Conservation (phyloP, 92 coral and sea anemone species). For the Heliopora coerulea region DNA sequence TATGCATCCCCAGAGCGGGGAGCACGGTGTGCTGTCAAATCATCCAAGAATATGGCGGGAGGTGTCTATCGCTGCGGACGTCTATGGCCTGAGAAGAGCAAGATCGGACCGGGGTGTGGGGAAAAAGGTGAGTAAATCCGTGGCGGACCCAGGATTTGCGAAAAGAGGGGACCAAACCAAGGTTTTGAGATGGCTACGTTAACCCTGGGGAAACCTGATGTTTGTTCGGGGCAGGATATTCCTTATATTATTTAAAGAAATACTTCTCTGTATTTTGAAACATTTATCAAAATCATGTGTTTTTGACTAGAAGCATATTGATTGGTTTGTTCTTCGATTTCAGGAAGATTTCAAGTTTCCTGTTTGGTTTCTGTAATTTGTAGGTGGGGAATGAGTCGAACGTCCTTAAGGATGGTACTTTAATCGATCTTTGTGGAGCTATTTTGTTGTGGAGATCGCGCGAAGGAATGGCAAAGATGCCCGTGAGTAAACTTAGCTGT, state of each 20-base stretch:
- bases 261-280: too few relatives aligned
- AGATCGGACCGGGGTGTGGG: conserved; percentile 81
- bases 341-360: not conserved
- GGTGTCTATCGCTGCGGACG: conserved; percentile 88
- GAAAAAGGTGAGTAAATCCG: conserved; percentile 76
- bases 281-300: too few relatives aligned
- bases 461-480: conserved; percentile 72
- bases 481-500: conserved; percentile 76
- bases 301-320: too few relatives aligned
- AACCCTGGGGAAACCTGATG: too few relatives aligned
- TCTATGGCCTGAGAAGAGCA: conserved; percentile 82
- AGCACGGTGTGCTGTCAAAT: conserved; percentile 44
- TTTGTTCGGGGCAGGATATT: too few relatives aligned
- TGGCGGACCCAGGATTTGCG: too few relatives aligned
- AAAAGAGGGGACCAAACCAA: too few relatives aligned
- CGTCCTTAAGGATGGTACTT: conserved; percentile 82
- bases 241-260: too few relatives aligned
- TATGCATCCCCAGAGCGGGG: conserved; percentile 83
- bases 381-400: conserved; percentile 80
- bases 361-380: not conserved
- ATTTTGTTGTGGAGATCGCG: conserved; percentile 88
- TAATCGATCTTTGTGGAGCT: conserved; percentile 98
- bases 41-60: conserved; percentile 92
- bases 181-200: too few relatives aligned
- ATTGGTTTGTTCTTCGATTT: too few relatives aligned